A percentile compares a stretch with the other conserved stretches of the same genome.
phyloP scores from a whole-genome alignment of 2,113 vertebrate species.

The Stegostoma tigrinum region DNA sequence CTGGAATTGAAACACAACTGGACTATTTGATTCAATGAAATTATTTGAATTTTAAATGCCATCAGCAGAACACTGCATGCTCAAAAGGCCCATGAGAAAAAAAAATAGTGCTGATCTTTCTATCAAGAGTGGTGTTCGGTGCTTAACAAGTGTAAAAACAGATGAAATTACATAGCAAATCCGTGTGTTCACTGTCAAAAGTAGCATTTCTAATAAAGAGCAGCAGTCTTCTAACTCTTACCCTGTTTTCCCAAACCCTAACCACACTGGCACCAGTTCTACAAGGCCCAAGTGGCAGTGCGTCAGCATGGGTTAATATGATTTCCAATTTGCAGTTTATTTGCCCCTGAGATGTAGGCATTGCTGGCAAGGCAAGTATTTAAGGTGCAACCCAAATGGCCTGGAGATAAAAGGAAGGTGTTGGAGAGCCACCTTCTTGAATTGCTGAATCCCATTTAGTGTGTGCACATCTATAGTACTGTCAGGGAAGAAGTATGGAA shows the following conservation, averaged over 20 bases:
- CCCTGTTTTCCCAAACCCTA: background rate
- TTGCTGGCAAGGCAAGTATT: background rate
- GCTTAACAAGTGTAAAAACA: background rate
- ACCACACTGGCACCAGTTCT: background rate
- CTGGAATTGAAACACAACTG: background rate
- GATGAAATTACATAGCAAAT: background rate
- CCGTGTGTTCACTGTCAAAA: background rate
- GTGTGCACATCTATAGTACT: background rate
- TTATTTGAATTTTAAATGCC: background rate
- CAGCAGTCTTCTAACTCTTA: background rate
- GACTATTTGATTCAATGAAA: background rate
- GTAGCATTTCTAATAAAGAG: no score
- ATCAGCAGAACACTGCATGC: background rate
- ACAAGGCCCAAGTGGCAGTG: background rate
- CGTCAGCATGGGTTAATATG: background rate
- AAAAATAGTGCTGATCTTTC: background rate
- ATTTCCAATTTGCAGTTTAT: background rate
- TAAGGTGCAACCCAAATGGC: background rate
- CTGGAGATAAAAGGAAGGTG: no score
- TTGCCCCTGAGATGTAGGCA: background rate
- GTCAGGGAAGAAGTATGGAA: background rate
- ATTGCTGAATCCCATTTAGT: background rate
- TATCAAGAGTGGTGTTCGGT: background rate
- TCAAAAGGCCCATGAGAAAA: background rate
- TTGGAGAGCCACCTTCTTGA: background rate